Evolutionary conservation across 2,888 invertebrate species (phyloP), one percentile per base, ranked within the genome.

Genomic region (Venustoraphidia nigricollis): DNA sequence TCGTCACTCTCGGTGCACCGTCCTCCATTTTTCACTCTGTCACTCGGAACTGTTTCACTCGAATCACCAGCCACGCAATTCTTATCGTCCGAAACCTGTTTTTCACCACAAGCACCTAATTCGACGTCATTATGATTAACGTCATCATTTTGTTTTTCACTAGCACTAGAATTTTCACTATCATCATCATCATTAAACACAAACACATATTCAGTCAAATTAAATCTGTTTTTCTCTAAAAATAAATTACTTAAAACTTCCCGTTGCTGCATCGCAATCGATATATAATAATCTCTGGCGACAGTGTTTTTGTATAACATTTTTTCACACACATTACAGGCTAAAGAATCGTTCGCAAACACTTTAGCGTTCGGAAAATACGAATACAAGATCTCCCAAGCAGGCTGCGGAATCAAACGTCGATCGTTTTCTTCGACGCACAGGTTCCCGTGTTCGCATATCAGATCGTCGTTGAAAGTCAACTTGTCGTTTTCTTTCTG

Each of bases 311-410:
- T 55, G 61, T 61, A 55, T 56, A 51, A 49, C 61, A 62, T 10
- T 50, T 42, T 10, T 43, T 44, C 44, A 14, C 42, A 42, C 42
- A 10, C 9, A 34, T 42, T 17, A 42, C 71, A 71, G 9, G 65
- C 56, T 14, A 57, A 50, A 1, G 63, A 55, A 17, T 56, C 56
- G 8, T 57, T 45, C 1, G 59, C 46, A 52, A 69, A 70, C 50
- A 65, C 62, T 47, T 62, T 64, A n/a, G 64, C 59, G 39, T 58
- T 57, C 9, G 67, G 67, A 55, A 70, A 70, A 55, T 70, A 75
- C 46, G 65, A 65, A 52, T 62, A 62, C 14, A 77, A 58, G 50
- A 72, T 68, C 34, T 57, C 52, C 76, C 76, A 77, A 2, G 69
- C 71, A 51, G 64, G 62, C 8, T 58, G 56, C 1, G 73, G 68